Percentiles rank a stretch among this genome's conserved stretches.
Evolutionary conservation across 2,113 vertebrate species (phyloP).

Genomic region (Dromas ardeola): DNA sequence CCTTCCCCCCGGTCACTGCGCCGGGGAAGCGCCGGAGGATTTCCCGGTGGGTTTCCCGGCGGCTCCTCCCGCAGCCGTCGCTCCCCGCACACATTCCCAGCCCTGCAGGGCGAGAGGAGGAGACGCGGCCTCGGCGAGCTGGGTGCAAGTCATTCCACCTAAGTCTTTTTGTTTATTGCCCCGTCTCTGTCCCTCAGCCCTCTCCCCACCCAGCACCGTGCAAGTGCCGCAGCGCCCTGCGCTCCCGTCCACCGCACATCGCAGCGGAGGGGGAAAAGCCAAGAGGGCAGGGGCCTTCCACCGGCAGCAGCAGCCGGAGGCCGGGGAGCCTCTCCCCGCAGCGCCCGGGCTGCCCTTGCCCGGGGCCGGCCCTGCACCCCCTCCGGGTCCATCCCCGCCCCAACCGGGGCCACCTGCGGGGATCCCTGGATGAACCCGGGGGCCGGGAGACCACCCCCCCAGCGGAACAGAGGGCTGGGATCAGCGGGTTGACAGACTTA

Average conservation of each 20-base stretch:
- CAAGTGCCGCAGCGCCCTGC: background rate
- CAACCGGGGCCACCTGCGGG: background rate
- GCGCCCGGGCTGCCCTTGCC: background rate
- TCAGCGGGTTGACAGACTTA: background rate
- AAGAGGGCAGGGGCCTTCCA: fast-evolving
- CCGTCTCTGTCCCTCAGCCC: background rate
- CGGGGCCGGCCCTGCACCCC: background rate
- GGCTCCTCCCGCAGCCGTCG: background rate
- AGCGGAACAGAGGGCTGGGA: background rate
- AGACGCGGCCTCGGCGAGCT: background rate
- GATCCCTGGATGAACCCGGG: background rate
- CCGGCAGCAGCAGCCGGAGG: background rate
- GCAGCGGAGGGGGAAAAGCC: background rate
- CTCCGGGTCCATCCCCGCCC: background rate
- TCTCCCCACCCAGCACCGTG: background rate
- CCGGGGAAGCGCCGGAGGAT: background rate
- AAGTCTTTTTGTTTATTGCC: background rate
- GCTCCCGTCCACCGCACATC: fast-evolving
- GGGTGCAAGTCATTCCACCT: background rate
- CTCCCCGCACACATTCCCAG: background rate
- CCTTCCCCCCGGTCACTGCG: background rate
- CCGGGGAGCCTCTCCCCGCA: background rate
- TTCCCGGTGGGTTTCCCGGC: background rate
- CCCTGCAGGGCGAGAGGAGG: background rate
- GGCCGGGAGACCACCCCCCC: too few species aligned